phyloP scores from a whole-genome alignment of 2,888 invertebrate genomes.

The Philereme transversata region DNA sequence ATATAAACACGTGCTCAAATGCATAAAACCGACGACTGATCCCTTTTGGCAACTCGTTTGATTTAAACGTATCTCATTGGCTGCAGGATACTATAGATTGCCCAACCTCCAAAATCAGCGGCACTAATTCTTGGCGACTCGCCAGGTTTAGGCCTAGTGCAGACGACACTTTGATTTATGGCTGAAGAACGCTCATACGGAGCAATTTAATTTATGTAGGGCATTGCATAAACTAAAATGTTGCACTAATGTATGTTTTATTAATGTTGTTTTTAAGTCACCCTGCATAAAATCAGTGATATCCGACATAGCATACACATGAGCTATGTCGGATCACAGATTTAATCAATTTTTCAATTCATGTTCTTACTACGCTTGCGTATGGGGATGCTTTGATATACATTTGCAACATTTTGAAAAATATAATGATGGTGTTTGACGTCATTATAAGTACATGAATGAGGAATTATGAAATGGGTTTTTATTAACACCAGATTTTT shows the following conservation, averaged over 20 bases:
- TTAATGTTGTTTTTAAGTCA: no score
- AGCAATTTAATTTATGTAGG: not conserved
- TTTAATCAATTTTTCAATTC: no score
- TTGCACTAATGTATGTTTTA: no score
- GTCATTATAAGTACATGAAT: not conserved
- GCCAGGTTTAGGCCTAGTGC: slow-evolving; percentile 21
- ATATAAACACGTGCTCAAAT: slow-evolving; percentile 2
- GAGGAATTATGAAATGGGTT: not conserved
- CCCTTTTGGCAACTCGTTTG: slow-evolving; percentile 17
- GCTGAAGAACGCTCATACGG: not conserved
- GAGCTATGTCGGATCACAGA: no score
- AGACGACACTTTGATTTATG: slow-evolving; percentile 15
- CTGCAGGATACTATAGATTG: slow-evolving; percentile 17
- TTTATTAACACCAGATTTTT: not conserved
- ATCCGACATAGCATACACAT: no score
- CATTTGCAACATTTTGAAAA: not conserved
- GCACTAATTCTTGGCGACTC: slow-evolving; percentile 12
- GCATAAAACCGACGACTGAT: slow-evolving; percentile 11
- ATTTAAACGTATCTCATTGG: slow-evolving; percentile 16
- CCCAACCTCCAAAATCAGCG: slow-evolving; percentile 26
- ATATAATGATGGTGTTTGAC: not conserved
- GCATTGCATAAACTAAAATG: no score
- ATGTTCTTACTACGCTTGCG: no score
- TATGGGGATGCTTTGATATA: no score
- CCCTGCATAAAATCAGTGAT: no score